Conservation (phyloP, 2,797 vertebrate species). For the Etheostoma perlongum region DNA sequence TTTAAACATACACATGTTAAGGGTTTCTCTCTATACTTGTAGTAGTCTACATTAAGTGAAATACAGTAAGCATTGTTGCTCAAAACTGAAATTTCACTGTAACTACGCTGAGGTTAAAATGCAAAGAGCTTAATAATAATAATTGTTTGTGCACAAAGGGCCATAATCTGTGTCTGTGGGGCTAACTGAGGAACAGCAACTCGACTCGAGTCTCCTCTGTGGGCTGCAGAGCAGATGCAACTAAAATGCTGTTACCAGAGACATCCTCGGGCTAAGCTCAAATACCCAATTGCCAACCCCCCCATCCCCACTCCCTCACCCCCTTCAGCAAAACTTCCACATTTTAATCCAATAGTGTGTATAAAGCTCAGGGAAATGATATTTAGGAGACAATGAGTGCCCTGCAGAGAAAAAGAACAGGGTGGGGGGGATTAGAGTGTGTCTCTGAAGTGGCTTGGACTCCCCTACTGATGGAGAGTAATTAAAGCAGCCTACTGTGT, state of each 20-base stretch:
- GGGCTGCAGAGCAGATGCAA: constrained; percentile 74
- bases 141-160: constrained; percentile 61
- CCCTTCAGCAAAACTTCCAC: constrained; percentile 77
- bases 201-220: constrained; percentile 58
- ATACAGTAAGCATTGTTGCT: constrained; percentile 2
- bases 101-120: constrained; percentile 50
- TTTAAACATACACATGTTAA: not conserved
- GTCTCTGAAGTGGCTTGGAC: constrained; percentile 81
- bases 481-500: constrained; percentile 84
- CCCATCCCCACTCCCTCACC: constrained; percentile 60
- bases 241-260: constrained; percentile 72
- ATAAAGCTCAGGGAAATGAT: constrained; percentile 81
- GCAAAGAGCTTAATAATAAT: constrained; percentile 49
- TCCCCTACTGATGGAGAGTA: constrained; percentile 82
- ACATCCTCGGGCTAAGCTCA: constrained; percentile 75
- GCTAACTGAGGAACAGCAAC: constrained; percentile 54
- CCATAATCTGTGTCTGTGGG: constrained; percentile 66
- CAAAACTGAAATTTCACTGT: constrained; percentile 26
- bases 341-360: constrained; percentile 82
- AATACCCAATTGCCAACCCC: constrained; percentile 76
- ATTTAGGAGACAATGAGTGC: constrained; percentile 83
- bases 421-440: constrained; percentile 73
- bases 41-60: constrained; percentile 1
- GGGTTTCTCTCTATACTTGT: not conserved
- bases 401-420: constrained; percentile 80